Base-by-base conservation (phyloP, 2,888 invertebrate species). In the Apoda limacodes region DNA sequence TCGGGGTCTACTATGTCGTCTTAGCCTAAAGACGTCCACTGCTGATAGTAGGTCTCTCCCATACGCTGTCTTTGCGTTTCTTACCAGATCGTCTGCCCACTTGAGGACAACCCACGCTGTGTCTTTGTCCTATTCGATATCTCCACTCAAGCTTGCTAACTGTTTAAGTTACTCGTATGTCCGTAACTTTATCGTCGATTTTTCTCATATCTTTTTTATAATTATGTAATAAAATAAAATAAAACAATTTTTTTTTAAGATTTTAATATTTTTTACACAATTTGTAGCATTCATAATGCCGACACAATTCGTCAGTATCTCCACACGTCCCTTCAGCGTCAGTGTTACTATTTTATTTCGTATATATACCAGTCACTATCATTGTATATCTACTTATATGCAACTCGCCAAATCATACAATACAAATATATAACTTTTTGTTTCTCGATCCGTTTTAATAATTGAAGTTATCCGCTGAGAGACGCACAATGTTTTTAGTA, bases 261-360 rank as follows among this genome's bases (percentile, higher is more conserved):
- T 81, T 82, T 82, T 82, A 81, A 81, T 82, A 74, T 82, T 82
- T 82, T 82, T 82, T 82, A 81, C 82, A 82, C 82, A 82, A 82
- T 81, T 78, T 63, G 80, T 80, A 81, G 82, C 82, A 82, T 82
- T 82, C 74, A 80, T 78, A 82, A 82, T 82, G 82, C 82, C 71
- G 78, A 75, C 80, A 75, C 66, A 60, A 66, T 55, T 55, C 60
- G 55, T 53, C 64, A 50, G 59, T 43, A 32, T 46, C 50, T 48
- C 50, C 53, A 48, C 47, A 45, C 62, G 62, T 60, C 61, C 58
- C 60, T 66, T 55, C 78, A 69, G 74, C 75, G 37, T 34, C 34
- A 42, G 40, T 52, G 52, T 59, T 46, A 46, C 51, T 51, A 46
- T 49, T 45, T 39, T 42, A 47, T 42, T 36, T 45, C 54, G 53